Conservation (phyloP, 2,797 vertebrate species). For the Prunella strophiata region DNA sequence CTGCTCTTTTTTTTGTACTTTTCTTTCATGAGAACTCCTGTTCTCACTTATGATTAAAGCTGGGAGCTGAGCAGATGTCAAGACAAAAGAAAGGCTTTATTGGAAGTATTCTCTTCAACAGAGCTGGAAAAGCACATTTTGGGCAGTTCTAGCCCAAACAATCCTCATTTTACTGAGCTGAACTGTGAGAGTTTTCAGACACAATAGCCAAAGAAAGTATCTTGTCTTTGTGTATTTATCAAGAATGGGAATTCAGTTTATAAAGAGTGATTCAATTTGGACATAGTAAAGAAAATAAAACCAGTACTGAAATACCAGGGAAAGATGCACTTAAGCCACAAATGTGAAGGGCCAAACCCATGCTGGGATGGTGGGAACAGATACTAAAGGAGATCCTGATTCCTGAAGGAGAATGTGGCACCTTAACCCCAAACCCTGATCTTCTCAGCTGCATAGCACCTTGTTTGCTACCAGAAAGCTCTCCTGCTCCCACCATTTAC, state of each 20-base stretch:
- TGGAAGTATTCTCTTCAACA: background rate
- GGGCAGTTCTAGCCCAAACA: background rate
- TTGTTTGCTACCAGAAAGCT: background rate
- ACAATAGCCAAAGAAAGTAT: background rate
- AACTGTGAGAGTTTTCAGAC: background rate
- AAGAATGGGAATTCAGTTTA: background rate
- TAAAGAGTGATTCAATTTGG: background rate
- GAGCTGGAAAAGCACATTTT: background rate
- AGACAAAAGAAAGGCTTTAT: constrained; percentile 15
- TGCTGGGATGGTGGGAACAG: rapidly evolving
- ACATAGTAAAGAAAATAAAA: background rate
- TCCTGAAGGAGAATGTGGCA: background rate
- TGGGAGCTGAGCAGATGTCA: background rate
- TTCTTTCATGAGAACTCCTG: background rate
- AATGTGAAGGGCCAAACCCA: background rate
- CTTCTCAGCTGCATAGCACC: background rate
- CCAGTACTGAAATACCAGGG: background rate
- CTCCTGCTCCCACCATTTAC: background rate
- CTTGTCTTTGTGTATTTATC: background rate
- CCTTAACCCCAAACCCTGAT: background rate
- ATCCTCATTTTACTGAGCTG: background rate
- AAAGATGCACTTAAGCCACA: background rate
- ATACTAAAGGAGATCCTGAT: background rate
- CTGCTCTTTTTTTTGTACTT: background rate
- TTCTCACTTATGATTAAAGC: background rate